A percentile compares a stretch with the other conserved stretches of the same genome.
These are phyloP conservation scores for Scalopus aquaticus DNA, from an alignment of 2,113 vertebrate species.

Conservation along the genomic window DNA sequence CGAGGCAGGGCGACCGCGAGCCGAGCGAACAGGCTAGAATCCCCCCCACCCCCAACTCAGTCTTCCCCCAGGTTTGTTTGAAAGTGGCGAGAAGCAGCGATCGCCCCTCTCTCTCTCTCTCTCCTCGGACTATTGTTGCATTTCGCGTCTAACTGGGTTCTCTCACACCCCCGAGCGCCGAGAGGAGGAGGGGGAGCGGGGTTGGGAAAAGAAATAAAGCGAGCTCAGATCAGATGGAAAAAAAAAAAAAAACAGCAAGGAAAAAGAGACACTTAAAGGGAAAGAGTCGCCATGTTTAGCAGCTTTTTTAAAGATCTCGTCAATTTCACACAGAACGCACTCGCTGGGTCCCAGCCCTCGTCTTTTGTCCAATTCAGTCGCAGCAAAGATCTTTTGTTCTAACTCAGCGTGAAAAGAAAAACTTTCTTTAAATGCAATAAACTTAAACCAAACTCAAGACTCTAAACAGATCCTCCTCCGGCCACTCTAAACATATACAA, in stretches of 20 bases:
- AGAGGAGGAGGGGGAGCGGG: slow-evolving; percentile 61
- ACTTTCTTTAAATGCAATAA: slow-evolving; percentile 90
- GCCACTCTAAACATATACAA: slow-evolving; percentile 84
- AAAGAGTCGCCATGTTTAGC: slow-evolving; percentile 87
- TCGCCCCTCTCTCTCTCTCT: slow-evolving; percentile 58
- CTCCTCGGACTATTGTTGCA: slow-evolving; percentile 83
- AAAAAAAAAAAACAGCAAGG: slow-evolving; percentile 50
- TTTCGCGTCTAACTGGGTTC: slow-evolving; percentile 79
- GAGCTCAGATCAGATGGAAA: slow-evolving; percentile 78
- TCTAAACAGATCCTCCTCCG: slow-evolving; percentile 87
- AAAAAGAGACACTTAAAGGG: slow-evolving; percentile 85
- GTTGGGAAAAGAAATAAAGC: slow-evolving; percentile 74
- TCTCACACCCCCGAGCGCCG: slow-evolving; percentile 74
- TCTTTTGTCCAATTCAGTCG: slow-evolving; percentile 87
- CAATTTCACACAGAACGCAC: slow-evolving; percentile 86
- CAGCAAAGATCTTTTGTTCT: slow-evolving; percentile 90
- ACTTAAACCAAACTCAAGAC: slow-evolving; percentile 88
- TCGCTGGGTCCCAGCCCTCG: slow-evolving; percentile 85
- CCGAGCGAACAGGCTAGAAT: background rate
- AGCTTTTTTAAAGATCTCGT: slow-evolving; percentile 83
- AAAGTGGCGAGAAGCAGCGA: slow-evolving; percentile 68
- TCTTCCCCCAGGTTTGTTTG: slow-evolving; percentile 52
- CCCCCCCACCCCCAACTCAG: background rate
- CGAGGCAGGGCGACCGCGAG: background rate
- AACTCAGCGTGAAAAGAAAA: slow-evolving; percentile 90